A percentile compares a stretch with the other conserved stretches of the same genome.
Evolutionary conservation across 2,113 vertebrate genomes (phyloP).

Genomic region (Catharus bicknelli): DNA sequence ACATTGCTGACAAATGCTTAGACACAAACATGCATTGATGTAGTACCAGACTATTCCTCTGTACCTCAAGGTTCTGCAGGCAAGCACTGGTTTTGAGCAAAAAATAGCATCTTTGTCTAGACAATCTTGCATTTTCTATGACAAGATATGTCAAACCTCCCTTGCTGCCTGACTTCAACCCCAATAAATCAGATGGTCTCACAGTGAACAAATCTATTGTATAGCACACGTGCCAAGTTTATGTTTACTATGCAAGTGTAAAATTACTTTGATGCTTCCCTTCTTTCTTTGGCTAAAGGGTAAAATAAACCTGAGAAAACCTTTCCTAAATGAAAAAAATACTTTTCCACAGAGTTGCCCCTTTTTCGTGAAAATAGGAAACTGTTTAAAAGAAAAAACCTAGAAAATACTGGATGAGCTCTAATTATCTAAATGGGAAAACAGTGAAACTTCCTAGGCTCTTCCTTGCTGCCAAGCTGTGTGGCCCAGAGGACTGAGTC

Average conservation of each 20-base stretch:
- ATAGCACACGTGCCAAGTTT: not conserved
- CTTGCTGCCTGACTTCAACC: not conserved
- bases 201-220: not conserved
- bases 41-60: not conserved
- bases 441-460: not conserved
- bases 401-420: not conserved
- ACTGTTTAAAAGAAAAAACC: not conserved
- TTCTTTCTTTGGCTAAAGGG: not conserved
- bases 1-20: not conserved
- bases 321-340: not conserved
- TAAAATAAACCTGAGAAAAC: too few species aligned
- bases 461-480: not conserved
- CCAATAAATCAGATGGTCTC: not conserved
- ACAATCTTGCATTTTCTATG: not conserved
- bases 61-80: not conserved
- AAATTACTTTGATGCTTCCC: not conserved
- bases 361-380: not conserved
- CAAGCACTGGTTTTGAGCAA: not conserved
- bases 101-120: not conserved
- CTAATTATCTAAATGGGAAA: too few species aligned
- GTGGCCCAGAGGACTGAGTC: not conserved
- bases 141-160: not conserved
- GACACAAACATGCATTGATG: not conserved
- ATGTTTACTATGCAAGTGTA: not conserved
- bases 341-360: too few species aligned